Evolutionary conservation across 2,888 invertebrate genomes (phyloP), one percentile per base, ranked within the genome.

Genomic region (Epiblema foenella): DNA sequence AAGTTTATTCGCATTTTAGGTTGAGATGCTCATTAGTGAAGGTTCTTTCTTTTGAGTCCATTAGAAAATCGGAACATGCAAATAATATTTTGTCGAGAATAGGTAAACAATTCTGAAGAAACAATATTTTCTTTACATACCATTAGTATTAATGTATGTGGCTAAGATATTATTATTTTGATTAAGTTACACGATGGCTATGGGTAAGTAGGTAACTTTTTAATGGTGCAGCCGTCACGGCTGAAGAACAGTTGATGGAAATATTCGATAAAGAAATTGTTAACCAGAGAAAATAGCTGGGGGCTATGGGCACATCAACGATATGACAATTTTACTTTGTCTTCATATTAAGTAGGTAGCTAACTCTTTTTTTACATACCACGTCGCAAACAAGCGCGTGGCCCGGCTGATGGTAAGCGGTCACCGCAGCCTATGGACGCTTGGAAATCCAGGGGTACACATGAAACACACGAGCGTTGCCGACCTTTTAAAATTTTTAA

Each of bases 1-100:
- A 51, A 63, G 9, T 60, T 60, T n/a, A 51, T 3, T 33, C 51
- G 51, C 63, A 63, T 63, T 24, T 60, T 46, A 51, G n/a, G 12
- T 46, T 8, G n/a, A 15, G 46, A 2, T 3, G 3, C 1, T 51
- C 11, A 51, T 51, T 17, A 1, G 18, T 51, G 2, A 18, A 10
- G 10, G 17, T 18, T 11, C 2, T 18, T 10, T 51, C 51, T 18
- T 11, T 51, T 8, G 11, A 18, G 3, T 11, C 18, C 51, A 51
- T 51, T 9, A 51, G 17, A 18, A 2, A 12, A 2, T 42, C 15
- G 12, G 15, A n/a, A 46, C 3, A 46, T 24, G 15, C 5, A 15
- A 51, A 18, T 18, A 11, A 18, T 11, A 8, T 18, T 10, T 11
- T 18, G 10, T 59, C 18, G 2, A 12, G 24, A 3, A 24, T 24